A percentile compares a stretch with the other conserved stretches of the same genome.
These are phyloP conservation scores for Myrmophylax atrothorax DNA, from an alignment of 2,113 vertebrate species.

Conservation along the genomic window DNA sequence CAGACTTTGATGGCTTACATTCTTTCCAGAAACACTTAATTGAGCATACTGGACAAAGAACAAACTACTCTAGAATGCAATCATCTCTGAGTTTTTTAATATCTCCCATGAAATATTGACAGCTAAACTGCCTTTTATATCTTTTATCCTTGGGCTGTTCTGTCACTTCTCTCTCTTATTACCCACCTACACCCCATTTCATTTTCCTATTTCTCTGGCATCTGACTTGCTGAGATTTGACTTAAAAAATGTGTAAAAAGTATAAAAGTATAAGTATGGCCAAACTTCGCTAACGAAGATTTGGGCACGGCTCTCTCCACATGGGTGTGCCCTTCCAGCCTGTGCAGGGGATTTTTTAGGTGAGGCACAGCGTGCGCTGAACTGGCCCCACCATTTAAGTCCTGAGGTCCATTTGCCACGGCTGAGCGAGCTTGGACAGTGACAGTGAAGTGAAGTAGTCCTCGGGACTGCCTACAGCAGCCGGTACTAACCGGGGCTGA, in stretches of 20 bases:
- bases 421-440: too few species aligned
- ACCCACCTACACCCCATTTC: slow-evolving; percentile 32
- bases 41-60: background rate
- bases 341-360: too few species aligned
- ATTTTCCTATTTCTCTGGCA: slow-evolving; percentile 43
- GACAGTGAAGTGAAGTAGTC: too few species aligned
- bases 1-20: background rate
- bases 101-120: slow-evolving; percentile 22
- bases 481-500: too few species aligned
- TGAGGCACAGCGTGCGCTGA: too few species aligned
- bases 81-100: background rate
- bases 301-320: too few species aligned
- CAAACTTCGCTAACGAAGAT: too few species aligned
- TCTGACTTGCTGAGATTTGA: slow-evolving; percentile 47
- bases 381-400: too few species aligned
- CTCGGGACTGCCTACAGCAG: too few species aligned
- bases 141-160: slow-evolving; percentile 10
- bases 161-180: slow-evolving; percentile 49
- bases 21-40: background rate
- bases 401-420: too few species aligned
- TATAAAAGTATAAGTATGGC: too few species aligned
- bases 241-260: slow-evolving; percentile 40
- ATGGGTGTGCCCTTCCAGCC: too few species aligned
- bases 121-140: background rate
- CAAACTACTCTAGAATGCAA: background rate